Percentiles rank a stretch among this genome's conserved stretches.
These are phyloP conservation scores for Eilema griseolum DNA, from an alignment of 2,888 invertebrate species.

Conservation along the genomic window DNA sequence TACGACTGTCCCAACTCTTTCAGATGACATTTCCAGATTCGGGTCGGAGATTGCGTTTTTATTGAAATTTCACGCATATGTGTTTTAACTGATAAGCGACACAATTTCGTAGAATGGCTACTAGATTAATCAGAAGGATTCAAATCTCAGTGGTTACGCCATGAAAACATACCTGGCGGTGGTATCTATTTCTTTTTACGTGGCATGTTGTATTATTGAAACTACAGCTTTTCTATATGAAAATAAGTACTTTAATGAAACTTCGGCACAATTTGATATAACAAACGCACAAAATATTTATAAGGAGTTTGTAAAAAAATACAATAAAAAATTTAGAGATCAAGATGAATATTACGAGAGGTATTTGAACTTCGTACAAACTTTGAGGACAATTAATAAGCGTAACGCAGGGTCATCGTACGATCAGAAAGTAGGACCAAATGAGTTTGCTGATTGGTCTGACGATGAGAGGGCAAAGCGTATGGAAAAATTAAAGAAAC, in stretches of 20 bases:
- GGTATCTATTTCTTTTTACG: not conserved
- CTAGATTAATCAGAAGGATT: conserved; percentile 12
- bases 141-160: not conserved
- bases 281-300: conserved; percentile 51
- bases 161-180: not conserved
- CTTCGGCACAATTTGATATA: conserved; percentile 46
- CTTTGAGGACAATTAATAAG: conserved; percentile 62
- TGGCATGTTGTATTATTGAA: not conserved
- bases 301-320: conserved; percentile 50
- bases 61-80: conserved; percentile 57
- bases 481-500: conserved; percentile 23
- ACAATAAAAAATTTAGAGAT: conserved; percentile 55
- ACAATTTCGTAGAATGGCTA: not conserved
- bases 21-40: conserved; percentile 42
- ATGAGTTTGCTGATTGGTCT: conserved; percentile 66
- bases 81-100: conserved; percentile 24
- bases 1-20: conserved; percentile 45
- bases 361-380: conserved; percentile 63
- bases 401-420: conserved; percentile 58
- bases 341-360: conserved; percentile 60
- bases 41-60: conserved; percentile 46
- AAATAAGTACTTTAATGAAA: not conserved
- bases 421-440: conserved; percentile 56
- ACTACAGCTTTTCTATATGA: not conserved
- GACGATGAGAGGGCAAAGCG: conserved; percentile 46